Base-by-base conservation (phyloP, 2,888 invertebrate species). In the Eumerus sabulonum region DNA sequence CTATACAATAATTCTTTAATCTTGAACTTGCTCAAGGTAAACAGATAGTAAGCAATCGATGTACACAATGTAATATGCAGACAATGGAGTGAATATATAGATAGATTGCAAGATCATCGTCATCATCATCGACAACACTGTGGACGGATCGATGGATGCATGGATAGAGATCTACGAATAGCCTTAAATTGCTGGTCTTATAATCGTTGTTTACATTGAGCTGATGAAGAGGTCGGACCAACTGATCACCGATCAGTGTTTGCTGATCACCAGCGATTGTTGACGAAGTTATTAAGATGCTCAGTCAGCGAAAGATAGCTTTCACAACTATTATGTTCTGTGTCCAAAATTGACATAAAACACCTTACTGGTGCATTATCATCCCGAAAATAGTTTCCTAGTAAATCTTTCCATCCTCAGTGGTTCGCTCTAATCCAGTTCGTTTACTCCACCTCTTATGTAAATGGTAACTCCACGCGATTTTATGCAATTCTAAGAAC, bases 101-200 rank as follows among this genome's bases (percentile, higher is more conserved):
- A 27, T 68, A 74, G 50, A 77, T 67, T 17, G 73, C 64, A 64
- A 64, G 64, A 79, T 79, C 74, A 74, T 79, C 60, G 74, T 74
- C 50, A 60, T 66, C 60, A 79, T 74, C 50, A 60, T 66, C 45
- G 71, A 70, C 45, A 79, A 79, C 74, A 68, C 27, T 64, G 42
- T 51, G 64, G 79, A 79, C 64, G 64, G 79, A 79, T 79, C 68
- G 27, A 27, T 27, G 27, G 27, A 27, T 27, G 27, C 27, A 27
- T n/a, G n/a, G n/a, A n/a, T n/a, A n/a, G n/a, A n/a, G 68, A 68
- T 74, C 79, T 63, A 63, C 74, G 68, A 74, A 79, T 79, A 74
- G 64, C 53, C 50, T 50, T 13, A 79, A 74, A 79, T 79, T 64
- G 64, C 59, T 54, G 42, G 79, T 60, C 60, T 70, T 40, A 44